Conservation (phyloP, 2,888 invertebrate species). For the Euproctis similis region DNA sequence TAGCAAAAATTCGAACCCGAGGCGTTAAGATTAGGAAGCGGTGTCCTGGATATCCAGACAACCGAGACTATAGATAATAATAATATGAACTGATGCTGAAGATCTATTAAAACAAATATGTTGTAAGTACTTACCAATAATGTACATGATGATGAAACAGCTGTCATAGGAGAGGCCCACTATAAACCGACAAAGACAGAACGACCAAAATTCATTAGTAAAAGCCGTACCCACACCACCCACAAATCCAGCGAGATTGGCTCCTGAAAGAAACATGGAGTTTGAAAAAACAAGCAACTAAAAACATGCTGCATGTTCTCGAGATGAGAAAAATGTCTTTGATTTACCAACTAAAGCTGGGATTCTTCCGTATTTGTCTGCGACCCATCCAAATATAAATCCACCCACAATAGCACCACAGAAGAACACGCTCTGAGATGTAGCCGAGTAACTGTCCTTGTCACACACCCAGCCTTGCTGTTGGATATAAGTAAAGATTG, state of each 20-base stretch:
- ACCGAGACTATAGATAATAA: too few species aligned
- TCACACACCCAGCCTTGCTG: constrained; percentile 92
- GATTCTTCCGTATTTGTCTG: constrained; percentile 88
- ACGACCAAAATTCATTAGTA: constrained; percentile 83
- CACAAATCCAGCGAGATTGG: constrained; percentile 82
- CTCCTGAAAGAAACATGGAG: constrained; percentile 60
- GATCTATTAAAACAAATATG: too few species aligned
- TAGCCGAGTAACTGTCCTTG: constrained; percentile 82
- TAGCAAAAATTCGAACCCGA: too few species aligned
- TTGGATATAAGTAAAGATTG: too few species aligned
- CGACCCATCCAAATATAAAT: constrained; percentile 88
- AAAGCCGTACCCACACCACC: constrained; percentile 85
- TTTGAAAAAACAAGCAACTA: too few species aligned
- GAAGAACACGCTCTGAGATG: constrained; percentile 90
- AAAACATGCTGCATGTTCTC: too few species aligned
- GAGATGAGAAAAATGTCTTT: neutral
- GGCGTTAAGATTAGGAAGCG: too few species aligned
- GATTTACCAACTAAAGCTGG: constrained; percentile 81
- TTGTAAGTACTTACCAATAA: constrained; percentile 89
- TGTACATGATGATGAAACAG: constrained; percentile 94
- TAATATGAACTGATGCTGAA: too few species aligned
- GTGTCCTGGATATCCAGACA: too few species aligned
- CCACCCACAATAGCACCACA: constrained; percentile 90
- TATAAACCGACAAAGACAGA: constrained; percentile 88
- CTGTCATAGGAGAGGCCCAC: constrained; percentile 93